Evolutionary conservation across 2,888 invertebrate genomes (phyloP), one percentile per base, ranked within the genome.

Genomic region (Eutolmus rufibarbis): DNA sequence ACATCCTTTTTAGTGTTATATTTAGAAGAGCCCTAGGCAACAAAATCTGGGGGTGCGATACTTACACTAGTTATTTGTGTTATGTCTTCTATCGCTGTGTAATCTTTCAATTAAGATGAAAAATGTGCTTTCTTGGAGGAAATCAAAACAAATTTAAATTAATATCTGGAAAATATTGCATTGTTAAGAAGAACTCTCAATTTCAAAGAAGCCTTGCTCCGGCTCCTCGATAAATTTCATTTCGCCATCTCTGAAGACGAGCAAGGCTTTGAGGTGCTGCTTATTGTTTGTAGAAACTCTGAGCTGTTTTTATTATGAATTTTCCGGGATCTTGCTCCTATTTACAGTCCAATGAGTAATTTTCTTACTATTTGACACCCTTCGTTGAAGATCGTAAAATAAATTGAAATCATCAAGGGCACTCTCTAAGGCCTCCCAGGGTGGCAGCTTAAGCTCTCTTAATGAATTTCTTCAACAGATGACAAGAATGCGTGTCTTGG

Each of bases 261-360:
- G 37, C 34, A 76, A 76, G 76, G 37, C 76, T 76, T 46, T 79
- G 23, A 46, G 46, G 66, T 66, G 43, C 78, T 78, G 78, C 77
- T 43, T 78, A 66, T 66, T 66, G 66, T 66, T 66, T 66, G 66
- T 43, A 19, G 23, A 79, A 28, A 51, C 79, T 51, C 51, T 51
- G 51, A 79, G 79, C 79, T 79, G 79, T 79, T 79, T 79, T 79
- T 79, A 79, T 79, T 51, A 79, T 23, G 79, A 51, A 79, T 79
- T 79, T 79, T 79, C 79, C 51, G n/a, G 46, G 16, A 79, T 79
- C 31, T n/a, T 79, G 79, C 51, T 79, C 16, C 79, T 34, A 79
- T 79, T 79, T 79, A 51, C 51, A 51, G 31, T 79, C 79, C 79
- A 79, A 79, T 79, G 79, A 79, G 79, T 79, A 79, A 79, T 79